Base-by-base conservation (phyloP, 1,140 invertebrate species). In the Brachionus asplanchnoidis region DNA sequence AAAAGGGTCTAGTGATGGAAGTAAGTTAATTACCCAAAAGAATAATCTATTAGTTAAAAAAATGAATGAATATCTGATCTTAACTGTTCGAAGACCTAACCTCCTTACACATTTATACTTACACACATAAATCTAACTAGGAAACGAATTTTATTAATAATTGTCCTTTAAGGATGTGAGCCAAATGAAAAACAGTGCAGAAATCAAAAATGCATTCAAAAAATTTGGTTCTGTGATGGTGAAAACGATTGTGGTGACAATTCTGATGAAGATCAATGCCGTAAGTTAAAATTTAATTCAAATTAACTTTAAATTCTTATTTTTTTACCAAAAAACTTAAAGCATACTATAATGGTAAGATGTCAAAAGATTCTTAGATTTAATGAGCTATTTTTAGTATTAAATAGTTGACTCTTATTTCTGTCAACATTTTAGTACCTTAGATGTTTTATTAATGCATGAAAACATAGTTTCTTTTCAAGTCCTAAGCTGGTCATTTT, bases 171-270 rank as follows among this genome's bases (percentile, higher is more conserved):
- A 68, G 82, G 53, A 84, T 99, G 97, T 88, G 96, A 95, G 0
- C 96, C 98, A 88, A 96, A 95, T 0, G 96, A 98, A 89, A 97
- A 97, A 91, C 92, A 93, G 14, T 99, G 97, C 88, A 92, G 89
- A 28, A 98, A 97, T 87, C 94, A 95, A 65, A 97, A 96, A 87
- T 99, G 97, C 87, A 95, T 99, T 42, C 95, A 95, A 0, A 88
- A 86, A n/a, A 56, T 73, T 17, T 84, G 66, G 66, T 73, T 20
- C n/a, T 84, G 84, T 84, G 84, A 84, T 78, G 84, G 84, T 36
- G 66, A 84, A 56, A 84, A 84, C n/a, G 84, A 84, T n/a, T 84
- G 84, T 53, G 44, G 44, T 46, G 84, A 84, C 17, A 60, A 65
- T 77, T 84, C 84, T 8, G 84, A 84, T 66, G 84, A 84, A 66